Evolutionary conservation across 2,888 invertebrate species (phyloP), one percentile per base, ranked within the genome.

Genomic region (Micoletzkya japonica): DNA sequence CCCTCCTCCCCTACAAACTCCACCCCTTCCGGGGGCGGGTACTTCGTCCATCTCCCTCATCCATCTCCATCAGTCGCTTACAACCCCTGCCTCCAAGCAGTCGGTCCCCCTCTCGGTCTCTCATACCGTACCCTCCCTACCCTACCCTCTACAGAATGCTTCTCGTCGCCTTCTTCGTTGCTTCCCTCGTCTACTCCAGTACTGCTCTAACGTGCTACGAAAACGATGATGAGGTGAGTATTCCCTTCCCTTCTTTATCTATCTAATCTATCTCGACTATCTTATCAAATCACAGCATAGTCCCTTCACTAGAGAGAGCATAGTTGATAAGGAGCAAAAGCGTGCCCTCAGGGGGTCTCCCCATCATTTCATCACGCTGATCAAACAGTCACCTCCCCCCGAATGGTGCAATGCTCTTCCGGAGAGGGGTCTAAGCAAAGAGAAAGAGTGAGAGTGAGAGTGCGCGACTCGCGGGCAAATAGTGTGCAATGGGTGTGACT

Each of bases 171-270:
- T 54, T 49, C 60, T 39, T 49, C 49, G n/a, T 56, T 34, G 24
- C 24, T 32, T 24, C 36, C 24, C n/a, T 57, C 67, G 17, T 32
- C 34, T 26, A 50, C 36, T 28, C 26, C 59, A 14, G n/a, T 3
- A 34, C 28, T 37, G 73, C 73, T 7, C 64, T 75, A 32, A 75
- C 72, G 36, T 75, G 75, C 57, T 75, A 61, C 59, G 75, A 75
- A 50, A 74, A 59, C 54, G 70, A 72, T 56, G 44, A 61, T 1
- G 36, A 73, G 36, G 75, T 75, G 37, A 72, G 72, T 73, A 32
- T 39, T 52, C 34, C 26, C 63, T 64, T 7, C 24, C 26, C 36
- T 30, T 28, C 30, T 20, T 24, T 17, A 17, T 6, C 7, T 52
- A 52, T 6, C 52, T 44, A 44, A 44, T 44, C 20, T 44, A 44